Percentiles rank a stretch among this genome's conserved stretches.
phyloP scores from a whole-genome alignment of 2,888 invertebrate genomes.

The Litoditis marina region DNA sequence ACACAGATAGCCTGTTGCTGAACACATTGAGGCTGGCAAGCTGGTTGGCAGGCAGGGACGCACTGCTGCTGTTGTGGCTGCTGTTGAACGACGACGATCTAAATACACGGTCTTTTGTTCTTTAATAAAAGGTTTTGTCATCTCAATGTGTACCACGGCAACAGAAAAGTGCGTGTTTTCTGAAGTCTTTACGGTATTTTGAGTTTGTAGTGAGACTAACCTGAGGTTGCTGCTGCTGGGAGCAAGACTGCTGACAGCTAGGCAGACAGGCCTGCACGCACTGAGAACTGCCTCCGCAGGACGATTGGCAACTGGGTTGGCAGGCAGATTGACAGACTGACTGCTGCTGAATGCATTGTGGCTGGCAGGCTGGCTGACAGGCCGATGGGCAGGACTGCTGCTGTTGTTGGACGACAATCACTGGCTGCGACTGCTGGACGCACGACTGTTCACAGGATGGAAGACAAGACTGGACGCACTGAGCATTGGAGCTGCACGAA shows the following conservation, averaged over 20 bases:
- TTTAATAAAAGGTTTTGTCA: not conserved
- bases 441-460: constrained; percentile 52
- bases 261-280: constrained; percentile 49
- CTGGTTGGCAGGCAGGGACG: constrained; percentile 43
- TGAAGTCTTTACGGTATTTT: constrained; percentile 48
- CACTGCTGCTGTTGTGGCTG: constrained; percentile 23
- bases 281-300: constrained; percentile 35
- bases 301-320: constrained; percentile 40
- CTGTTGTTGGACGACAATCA: constrained; percentile 25
- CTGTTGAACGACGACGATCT: constrained; percentile 28
- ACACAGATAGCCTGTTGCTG: constrained; percentile 33
- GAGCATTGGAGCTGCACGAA: constrained; percentile 48
- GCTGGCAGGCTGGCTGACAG: constrained; percentile 43
- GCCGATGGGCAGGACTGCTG: constrained; percentile 30
- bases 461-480: constrained; percentile 54
- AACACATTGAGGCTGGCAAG: constrained; percentile 38
- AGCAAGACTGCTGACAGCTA: constrained; percentile 49
- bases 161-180: constrained; percentile 37
- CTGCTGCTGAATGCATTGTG: constrained; percentile 42
- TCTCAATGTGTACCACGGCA: constrained; percentile 17
- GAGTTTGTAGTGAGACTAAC: not conserved
- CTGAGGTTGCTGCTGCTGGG: constrained; percentile 34
- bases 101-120: not conserved
- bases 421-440: constrained; percentile 35
- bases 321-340: constrained; percentile 31